Percentiles rank a stretch among this genome's conserved stretches.
These are phyloP conservation scores for Heliocidaris tuberculata DNA, from an alignment of 35 echinoderm and acorn worm genomes.

Conservation along the genomic window DNA sequence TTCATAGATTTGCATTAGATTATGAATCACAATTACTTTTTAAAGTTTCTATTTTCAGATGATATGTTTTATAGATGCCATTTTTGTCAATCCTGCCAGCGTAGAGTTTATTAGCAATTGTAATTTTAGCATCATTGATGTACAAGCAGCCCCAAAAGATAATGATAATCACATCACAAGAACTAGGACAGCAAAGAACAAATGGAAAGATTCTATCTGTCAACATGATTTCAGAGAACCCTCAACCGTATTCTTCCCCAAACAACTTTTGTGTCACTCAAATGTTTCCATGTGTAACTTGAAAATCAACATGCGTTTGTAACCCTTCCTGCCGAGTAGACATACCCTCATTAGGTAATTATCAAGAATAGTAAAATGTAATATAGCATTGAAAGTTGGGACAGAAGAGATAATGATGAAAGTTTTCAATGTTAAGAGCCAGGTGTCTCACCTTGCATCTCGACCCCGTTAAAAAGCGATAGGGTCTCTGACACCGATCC, in stretches of 20 bases:
- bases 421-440: not conserved
- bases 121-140: not conserved
- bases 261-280: not conserved
- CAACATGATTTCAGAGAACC: not conserved
- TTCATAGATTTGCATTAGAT: not conserved
- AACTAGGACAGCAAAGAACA: not conserved
- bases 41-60: not conserved
- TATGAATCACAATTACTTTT: not conserved
- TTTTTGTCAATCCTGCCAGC: not conserved
- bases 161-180: not conserved
- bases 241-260: not conserved
- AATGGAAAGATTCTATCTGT: not conserved
- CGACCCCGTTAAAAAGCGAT: not conserved
- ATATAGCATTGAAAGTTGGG: not conserved
- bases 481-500: not conserved
- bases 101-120: too few relatives aligned
- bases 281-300: not conserved
- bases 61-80: not conserved
- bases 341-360: constrained; percentile 9
- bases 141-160: not conserved
- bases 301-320: not conserved
- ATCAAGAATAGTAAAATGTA: not conserved
- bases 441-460: constrained; percentile 26
- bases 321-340: not conserved
- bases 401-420: not conserved